Conservation (phyloP, 2,888 invertebrate genomes). For the Octodonta nipae region DNA sequence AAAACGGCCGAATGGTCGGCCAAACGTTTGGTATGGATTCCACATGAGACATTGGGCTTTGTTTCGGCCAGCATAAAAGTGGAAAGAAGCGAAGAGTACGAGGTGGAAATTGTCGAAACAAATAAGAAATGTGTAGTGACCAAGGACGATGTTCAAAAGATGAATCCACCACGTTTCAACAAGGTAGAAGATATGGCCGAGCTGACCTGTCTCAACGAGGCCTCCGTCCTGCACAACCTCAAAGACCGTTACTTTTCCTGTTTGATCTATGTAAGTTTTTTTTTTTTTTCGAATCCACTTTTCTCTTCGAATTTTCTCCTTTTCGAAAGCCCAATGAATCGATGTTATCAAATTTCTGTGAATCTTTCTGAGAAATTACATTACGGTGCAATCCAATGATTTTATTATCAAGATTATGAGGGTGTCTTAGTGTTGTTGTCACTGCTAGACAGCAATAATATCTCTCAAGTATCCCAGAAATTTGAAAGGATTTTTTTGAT, state of each 20-base stretch:
- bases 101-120: constrained; percentile 93
- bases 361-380: no score
- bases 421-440: no score
- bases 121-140: constrained; percentile 83
- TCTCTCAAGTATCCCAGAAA: no score
- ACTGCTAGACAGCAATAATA: no score
- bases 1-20: constrained; percentile 99
- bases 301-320: no score
- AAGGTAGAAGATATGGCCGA: constrained; percentile 99
- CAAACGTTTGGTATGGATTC: constrained; percentile 97
- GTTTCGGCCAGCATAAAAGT: constrained; percentile 92
- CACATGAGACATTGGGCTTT: constrained; percentile 93
- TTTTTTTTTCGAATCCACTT: no score
- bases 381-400: no score
- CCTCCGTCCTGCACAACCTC: constrained; percentile 97
- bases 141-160: constrained; percentile 98
- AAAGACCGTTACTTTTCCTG: constrained; percentile 99
- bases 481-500: no score
- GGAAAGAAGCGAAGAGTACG: constrained; percentile 89
- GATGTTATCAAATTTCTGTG: no score
- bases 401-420: no score
- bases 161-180: constrained; percentile 99
- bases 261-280: constrained; percentile 91
- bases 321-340: no score
- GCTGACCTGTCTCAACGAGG: constrained; percentile 97